Evolutionary conservation across 2,888 invertebrate genomes (phyloP).

Genomic region (Carabus problematicus): DNA sequence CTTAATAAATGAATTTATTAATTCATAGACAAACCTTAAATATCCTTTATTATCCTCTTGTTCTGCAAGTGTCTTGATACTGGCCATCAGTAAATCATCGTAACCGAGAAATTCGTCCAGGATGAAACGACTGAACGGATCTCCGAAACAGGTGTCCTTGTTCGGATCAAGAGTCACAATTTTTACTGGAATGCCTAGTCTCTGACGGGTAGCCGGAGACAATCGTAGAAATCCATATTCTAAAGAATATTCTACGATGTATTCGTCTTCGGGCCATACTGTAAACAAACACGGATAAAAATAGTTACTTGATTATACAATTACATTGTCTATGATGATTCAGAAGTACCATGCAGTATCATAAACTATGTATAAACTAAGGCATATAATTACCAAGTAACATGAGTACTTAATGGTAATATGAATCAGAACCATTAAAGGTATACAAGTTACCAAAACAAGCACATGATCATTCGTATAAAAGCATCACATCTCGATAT

Average conservation of each 20-base stretch:
- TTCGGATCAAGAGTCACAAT: constrained; percentile 87
- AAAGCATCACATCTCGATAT: too few species aligned
- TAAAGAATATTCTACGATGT: constrained; percentile 96
- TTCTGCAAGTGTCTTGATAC: constrained; percentile 93
- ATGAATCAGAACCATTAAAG: too few species aligned
- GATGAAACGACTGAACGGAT: constrained; percentile 86
- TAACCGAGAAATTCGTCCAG: constrained; percentile 95
- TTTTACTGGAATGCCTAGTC: constrained; percentile 90
- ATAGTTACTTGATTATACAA: too few species aligned
- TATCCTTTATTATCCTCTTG: constrained; percentile 97
- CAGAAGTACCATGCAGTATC: too few species aligned
- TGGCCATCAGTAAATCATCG: constrained; percentile 96
- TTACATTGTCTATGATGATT: too few species aligned
- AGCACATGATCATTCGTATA: too few species aligned
- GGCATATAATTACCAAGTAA: too few species aligned
- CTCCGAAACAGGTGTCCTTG: constrained; percentile 92
- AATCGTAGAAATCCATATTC: constrained; percentile 96
- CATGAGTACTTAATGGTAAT: too few species aligned
- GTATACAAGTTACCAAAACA: too few species aligned
- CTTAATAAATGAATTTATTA: too few species aligned
- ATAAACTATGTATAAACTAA: too few species aligned
- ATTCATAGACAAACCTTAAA: constrained; percentile 68
- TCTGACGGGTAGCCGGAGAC: constrained; percentile 83
- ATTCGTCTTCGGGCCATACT: constrained; percentile 84
- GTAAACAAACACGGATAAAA: constrained; percentile 44